phyloP scores from a whole-genome alignment of 2,113 vertebrate species.

The Apus apus region DNA sequence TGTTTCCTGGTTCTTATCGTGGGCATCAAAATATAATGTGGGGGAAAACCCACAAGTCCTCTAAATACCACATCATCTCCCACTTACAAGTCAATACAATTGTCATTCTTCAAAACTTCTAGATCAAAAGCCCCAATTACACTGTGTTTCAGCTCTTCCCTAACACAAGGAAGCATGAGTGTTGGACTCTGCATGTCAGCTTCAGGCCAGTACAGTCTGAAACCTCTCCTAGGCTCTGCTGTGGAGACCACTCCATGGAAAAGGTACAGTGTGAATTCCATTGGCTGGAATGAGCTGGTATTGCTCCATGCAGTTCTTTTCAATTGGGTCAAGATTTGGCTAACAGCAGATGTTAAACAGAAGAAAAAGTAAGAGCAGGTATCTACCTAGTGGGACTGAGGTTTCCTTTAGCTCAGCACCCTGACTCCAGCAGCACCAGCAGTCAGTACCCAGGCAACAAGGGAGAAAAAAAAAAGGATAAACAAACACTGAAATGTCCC shows the following conservation, averaged over 20 bases:
- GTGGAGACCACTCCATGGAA: rapidly evolving
- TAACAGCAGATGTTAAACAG: not conserved
- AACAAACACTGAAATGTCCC: not conserved
- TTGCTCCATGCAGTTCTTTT: not conserved
- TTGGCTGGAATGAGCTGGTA: not conserved
- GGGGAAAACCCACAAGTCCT: not conserved
- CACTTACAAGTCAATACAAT: not conserved
- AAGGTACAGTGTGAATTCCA: rapidly evolving
- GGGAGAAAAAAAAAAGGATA: rapidly evolving
- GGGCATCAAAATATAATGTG: rapidly evolving
- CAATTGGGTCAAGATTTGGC: not conserved
- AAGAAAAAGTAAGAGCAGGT: not conserved
- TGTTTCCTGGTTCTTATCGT: not conserved
- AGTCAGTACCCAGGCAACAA: not conserved
- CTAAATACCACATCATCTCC: not conserved
- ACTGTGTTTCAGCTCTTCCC: rapidly evolving
- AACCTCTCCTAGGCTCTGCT: not conserved
- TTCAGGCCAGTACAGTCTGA: rapidly evolving
- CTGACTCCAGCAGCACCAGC: not conserved
- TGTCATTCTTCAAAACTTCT: not conserved
- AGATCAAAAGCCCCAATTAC: not conserved
- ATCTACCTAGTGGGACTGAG: not conserved
- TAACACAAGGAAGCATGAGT: not conserved
- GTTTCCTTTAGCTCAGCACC: not conserved
- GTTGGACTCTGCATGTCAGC: not conserved